Percentiles rank a stretch among this genome's conserved stretches.
These are phyloP conservation scores for Heptranchias perlo DNA, from an alignment of 2,113 vertebrate genomes.

Conservation along the genomic window DNA sequence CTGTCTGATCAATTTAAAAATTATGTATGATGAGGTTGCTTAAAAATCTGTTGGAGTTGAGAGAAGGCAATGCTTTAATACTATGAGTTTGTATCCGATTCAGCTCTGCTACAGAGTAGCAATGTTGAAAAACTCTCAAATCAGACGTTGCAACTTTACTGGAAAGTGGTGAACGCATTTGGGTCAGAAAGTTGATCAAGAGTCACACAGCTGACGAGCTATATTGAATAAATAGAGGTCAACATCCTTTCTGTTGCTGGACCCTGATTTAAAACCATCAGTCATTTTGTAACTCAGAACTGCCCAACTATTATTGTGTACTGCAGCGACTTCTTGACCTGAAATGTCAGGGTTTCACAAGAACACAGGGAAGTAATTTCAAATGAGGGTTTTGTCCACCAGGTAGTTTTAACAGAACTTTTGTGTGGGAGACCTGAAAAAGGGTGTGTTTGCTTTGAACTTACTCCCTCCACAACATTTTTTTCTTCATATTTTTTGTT, in stretches of 20 bases:
- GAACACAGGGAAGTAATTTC: neutral
- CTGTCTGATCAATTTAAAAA: neutral
- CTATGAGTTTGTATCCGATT: neutral
- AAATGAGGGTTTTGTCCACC: neutral
- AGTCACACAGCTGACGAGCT: neutral
- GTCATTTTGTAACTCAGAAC: neutral
- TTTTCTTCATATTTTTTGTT: neutral
- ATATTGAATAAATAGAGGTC: neutral
- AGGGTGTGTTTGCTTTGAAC: neutral
- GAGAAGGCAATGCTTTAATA: neutral
- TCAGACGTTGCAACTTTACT: neutral
- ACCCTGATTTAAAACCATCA: neutral
- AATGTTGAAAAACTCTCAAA: neutral
- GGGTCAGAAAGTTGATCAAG: neutral
- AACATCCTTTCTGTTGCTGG: neutral
- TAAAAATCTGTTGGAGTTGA: neutral
- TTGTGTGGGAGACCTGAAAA: neutral
- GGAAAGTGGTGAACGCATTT: neutral
- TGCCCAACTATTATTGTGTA: neutral
- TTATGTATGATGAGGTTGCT: neutral
- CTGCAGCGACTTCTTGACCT: neutral
- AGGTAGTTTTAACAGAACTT: neutral
- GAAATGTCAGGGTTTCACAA: neutral
- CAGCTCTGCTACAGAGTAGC: neutral
- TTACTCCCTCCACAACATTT: neutral